Evolutionary conservation across 2,113 vertebrate species (phyloP), one percentile per base, ranked within the genome.

Genomic region (Siniperca knerii): DNA sequence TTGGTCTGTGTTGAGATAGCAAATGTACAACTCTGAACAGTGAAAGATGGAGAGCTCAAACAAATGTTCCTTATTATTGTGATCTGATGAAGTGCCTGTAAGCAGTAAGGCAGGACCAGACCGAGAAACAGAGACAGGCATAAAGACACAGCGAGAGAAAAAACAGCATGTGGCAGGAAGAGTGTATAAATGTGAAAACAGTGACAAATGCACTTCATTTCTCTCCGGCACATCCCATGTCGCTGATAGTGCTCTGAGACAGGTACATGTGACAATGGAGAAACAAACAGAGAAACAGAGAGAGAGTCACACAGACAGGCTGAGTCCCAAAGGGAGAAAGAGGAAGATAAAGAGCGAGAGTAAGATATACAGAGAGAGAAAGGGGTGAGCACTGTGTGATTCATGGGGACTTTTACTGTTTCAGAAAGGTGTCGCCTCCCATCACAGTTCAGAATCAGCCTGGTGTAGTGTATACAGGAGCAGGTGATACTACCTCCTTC

Each of bases 401-500:
- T 93, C 92, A 94, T 93, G 87, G 87, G 35, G 73, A 90, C 85
- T 86, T 89, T 93, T 87, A 95, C 90, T 87, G 88, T 83, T 79
- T 82, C 77, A 81, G 94, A 94, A 94, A 93, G 90, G 87, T 93
- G 92, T 93, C 94, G 61, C 86, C 88, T 93, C 86, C 81, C 71
- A 94, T 94, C 91, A 92, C 81, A 75, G 81, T 48, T 75, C 90
- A 82, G 84, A 79, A 83, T 89, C 73, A 82, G 89, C 75, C 76
- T 29, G 48, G 68, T 64, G 85, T 23, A 67, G 68, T 85, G 81
- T 60, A 78, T 84, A 82, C 82, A 80, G 82, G 78, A 68, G 77
- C 79, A 84, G 86, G 87, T 86, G 83, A 88, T 70, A 72, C 78
- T 44, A 73, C 80, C 64, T 58, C 42, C 75, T 52, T 65, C 88